phyloP scores from a whole-genome alignment of 2,888 invertebrate species.

The Polydrusus tereticollis region DNA sequence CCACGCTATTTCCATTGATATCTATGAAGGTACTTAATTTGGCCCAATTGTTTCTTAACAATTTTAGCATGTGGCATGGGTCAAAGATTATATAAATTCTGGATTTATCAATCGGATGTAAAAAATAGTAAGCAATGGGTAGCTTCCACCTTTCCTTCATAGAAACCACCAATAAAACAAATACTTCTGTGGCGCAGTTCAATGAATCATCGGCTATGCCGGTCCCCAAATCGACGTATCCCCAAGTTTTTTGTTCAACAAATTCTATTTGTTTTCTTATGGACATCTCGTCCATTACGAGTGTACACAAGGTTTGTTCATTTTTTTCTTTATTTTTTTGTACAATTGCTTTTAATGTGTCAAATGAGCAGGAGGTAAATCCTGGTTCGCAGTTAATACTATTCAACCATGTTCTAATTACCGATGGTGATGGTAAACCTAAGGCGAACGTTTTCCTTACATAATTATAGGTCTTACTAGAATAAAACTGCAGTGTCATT shows the following conservation, averaged over 20 bases:
- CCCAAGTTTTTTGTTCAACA: conserved; percentile 43
- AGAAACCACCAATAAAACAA: conserved; percentile 52
- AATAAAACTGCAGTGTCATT: too few species aligned
- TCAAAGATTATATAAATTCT: not conserved
- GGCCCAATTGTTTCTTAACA: conserved; percentile 20
- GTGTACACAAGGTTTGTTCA: conserved; percentile 23
- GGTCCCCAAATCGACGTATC: conserved; percentile 47
- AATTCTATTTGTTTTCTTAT: conserved; percentile 50
- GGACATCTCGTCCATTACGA: conserved; percentile 50
- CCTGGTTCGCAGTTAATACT: conserved; percentile 25
- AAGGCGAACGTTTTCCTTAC: conserved; percentile 34
- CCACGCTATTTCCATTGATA: not conserved
- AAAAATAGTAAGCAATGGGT: conserved; percentile 51
- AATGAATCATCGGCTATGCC: conserved; percentile 27
- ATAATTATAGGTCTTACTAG: conserved; percentile 25
- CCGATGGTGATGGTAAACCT: conserved; percentile 11
- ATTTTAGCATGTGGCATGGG: conserved; percentile 31
- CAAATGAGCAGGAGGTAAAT: conserved; percentile 12
- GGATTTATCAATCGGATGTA: not conserved
- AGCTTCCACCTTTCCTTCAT: conserved; percentile 52
- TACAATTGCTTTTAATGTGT: conserved; percentile 2
- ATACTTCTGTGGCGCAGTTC: conserved; percentile 48
- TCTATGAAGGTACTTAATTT: not conserved
- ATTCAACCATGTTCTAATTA: conserved; percentile 19
- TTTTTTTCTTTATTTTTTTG: not conserved